Evolutionary conservation across 2,888 invertebrate genomes (phyloP), one percentile per base, ranked within the genome.

Genomic region (Branchipolynoe longqiensis): DNA sequence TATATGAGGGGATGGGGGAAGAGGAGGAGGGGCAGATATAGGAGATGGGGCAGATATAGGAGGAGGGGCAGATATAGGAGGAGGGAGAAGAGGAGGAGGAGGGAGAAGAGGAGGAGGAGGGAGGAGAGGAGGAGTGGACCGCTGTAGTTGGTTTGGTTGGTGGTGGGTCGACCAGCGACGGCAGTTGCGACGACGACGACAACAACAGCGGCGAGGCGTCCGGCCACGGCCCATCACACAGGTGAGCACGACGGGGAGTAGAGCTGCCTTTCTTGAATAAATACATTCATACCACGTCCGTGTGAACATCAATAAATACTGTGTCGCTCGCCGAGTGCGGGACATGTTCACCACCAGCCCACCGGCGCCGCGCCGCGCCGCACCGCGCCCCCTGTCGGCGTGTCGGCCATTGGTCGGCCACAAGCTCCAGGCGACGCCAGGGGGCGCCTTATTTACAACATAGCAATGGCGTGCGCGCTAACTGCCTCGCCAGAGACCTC

Each of bases 251-350:
- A 78, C 78, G 48, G 48, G 78, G 31, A 36, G 69, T 78, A 48
- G 78, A 78, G 78, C 78, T 78, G 78, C 78, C 78, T 62, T 78
- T 78, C 78, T 78, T 48, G 78, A 78, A 78, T 78, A 78, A 78
- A 78, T 78, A 78, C 22, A 78, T 54, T 78, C 78, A 78, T 41
- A 4, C 25, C 78, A 78, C 54, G 78, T 41, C 48, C 25, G 41
- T 48, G 78, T 78, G 25, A 48, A 48, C 54, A 78, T 41, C 48
- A 78, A 78, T 78, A 78, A 78, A 78, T 78, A 78, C 78, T 78
- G 78, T 31, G 78, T 41, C 48, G 18, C 78, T 69, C n/a, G 58
- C 69, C 25, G 69, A 6, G 69, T 36, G 4, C 33, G 38, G 14
- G 69, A 69, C 12, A 38, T 14, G 58, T 58, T 58, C 58, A 58